Base-by-base conservation (phyloP, 1,140 invertebrate genomes). In the Drosophila prosaltans region DNA sequence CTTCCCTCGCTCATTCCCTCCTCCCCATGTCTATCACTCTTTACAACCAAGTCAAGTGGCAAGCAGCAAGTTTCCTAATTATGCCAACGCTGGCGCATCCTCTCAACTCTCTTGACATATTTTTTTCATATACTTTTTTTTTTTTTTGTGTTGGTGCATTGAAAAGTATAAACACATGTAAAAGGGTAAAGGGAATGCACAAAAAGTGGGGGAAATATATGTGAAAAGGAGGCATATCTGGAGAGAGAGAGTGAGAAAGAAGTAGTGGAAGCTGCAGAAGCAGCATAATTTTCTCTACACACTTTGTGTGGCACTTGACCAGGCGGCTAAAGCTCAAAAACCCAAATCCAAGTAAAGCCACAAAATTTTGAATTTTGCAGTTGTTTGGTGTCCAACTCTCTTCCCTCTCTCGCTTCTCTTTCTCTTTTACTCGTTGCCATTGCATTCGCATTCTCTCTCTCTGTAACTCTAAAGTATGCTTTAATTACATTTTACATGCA, bases 401-500 rank as follows among this genome's bases (percentile, higher is more conserved):
- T 4, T 30, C 2, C 28, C 28, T 30, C 28, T 2, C 28, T 30
- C 28, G 2, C 28, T 30, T 26, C 26, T 26, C 21, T 24, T 30
- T 30, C 32, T 5, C 6, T 36, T 36, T 36, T 36, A 5, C 32
- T 36, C 32, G 32, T 7, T 30, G 28, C 28, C 4, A 30, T 36
- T 36, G 32, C 6, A 36, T 36, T 36, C 32, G 3, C 0, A 11
- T 5, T 48, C 7, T 48, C 7, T 8, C 45, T 24, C 45, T 26
- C 8, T 51, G 45, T 26, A 51, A 51, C 45, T 51, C 45, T 51
- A 51, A 51, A 51, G 45, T 51, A 51, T 51, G 45, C 45, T 51
- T 51, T 51, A 51, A 51, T 51, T 51, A 51, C 21, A 51, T 51
- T 51, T 51, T 51, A 51, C 45, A 51, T 51, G 45, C 45, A 51